Percentiles rank a stretch among this genome's conserved stretches.
Evolutionary conservation across 2,113 vertebrate genomes (phyloP).

Genomic region (Cyprinodon brontotheroides): DNA sequence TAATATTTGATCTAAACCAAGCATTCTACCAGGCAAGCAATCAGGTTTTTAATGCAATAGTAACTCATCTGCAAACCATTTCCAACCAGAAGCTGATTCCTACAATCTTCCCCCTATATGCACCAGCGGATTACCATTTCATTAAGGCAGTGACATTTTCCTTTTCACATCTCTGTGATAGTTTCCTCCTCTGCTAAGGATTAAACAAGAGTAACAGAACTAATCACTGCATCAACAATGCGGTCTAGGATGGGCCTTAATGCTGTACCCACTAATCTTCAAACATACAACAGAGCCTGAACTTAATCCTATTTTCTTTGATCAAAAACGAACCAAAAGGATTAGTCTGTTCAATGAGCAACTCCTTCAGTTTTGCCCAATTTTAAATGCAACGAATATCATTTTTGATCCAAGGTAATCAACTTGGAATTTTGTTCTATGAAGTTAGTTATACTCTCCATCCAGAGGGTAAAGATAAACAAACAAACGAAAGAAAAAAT

Average conservation of each 20-base stretch:
- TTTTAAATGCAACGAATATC: slow-evolving; percentile 41
- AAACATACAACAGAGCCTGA: neutral
- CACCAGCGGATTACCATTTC: slow-evolving; percentile 53
- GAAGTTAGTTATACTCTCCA: slow-evolving; percentile 42
- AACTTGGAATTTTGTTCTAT: slow-evolving; percentile 58
- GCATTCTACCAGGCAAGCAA: slow-evolving; percentile 23
- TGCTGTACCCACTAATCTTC: slow-evolving; percentile 37
- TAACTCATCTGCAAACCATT: slow-evolving; percentile 60
- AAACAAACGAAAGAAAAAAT: slow-evolving; percentile 19
- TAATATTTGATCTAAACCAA: slow-evolving; percentile 19
- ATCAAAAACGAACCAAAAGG: slow-evolving; percentile 47
- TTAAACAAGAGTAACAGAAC: slow-evolving; percentile 66
- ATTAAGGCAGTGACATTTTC: slow-evolving; percentile 57
- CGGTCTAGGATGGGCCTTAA: slow-evolving; percentile 47
- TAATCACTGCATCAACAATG: slow-evolving; percentile 60
- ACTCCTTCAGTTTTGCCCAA: slow-evolving; percentile 27
- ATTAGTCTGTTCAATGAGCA: slow-evolving; percentile 46
- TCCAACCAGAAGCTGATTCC: slow-evolving; percentile 49
- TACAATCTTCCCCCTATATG: slow-evolving; percentile 39
- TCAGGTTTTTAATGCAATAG: slow-evolving; percentile 9
- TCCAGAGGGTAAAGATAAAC: slow-evolving; percentile 17
- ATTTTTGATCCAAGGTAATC: slow-evolving; percentile 20
- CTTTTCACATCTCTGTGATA: slow-evolving; percentile 49
- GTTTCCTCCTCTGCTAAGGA: slow-evolving; percentile 61
- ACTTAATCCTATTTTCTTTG: slow-evolving; percentile 46